Evolutionary conservation across 2,888 invertebrate species (phyloP).

Genomic region (Fragum whitleyi): DNA sequence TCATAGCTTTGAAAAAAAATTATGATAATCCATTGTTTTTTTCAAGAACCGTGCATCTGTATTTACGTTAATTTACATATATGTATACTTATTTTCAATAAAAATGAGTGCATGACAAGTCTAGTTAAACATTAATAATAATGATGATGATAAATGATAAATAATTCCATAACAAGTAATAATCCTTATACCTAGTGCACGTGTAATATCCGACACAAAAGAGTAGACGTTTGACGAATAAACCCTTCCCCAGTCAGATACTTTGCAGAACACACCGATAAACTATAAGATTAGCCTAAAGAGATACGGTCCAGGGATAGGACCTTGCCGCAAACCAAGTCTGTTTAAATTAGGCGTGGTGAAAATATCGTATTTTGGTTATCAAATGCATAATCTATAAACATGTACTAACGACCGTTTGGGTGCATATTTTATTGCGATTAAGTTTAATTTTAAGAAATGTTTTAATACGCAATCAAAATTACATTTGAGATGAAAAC

Average conservation of each 20-base stretch:
- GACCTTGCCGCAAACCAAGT: constrained; percentile 8
- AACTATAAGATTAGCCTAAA: not conserved
- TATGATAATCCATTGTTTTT: too few species aligned
- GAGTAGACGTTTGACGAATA: not conserved
- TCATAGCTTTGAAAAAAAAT: too few species aligned
- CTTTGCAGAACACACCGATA: not conserved
- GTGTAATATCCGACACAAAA: not conserved
- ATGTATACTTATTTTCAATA: too few species aligned
- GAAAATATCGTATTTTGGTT: not conserved
- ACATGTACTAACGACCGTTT: not conserved
- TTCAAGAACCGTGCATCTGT: too few species aligned
- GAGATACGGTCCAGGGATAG: not conserved
- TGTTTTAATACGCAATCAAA: too few species aligned
- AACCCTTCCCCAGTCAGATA: not conserved
- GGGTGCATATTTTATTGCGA: not conserved
- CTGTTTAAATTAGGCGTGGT: not conserved
- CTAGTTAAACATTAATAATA: not conserved
- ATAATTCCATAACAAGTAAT: too few species aligned
- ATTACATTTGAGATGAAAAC: too few species aligned
- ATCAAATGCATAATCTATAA: not conserved
- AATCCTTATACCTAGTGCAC: too few species aligned
- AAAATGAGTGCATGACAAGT: too few species aligned
- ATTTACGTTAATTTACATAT: too few species aligned
- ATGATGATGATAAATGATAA: not conserved
- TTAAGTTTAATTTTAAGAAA: too few species aligned